Base-by-base conservation (phyloP, 2,113 vertebrate genomes). In the Meriones unguiculatus region DNA sequence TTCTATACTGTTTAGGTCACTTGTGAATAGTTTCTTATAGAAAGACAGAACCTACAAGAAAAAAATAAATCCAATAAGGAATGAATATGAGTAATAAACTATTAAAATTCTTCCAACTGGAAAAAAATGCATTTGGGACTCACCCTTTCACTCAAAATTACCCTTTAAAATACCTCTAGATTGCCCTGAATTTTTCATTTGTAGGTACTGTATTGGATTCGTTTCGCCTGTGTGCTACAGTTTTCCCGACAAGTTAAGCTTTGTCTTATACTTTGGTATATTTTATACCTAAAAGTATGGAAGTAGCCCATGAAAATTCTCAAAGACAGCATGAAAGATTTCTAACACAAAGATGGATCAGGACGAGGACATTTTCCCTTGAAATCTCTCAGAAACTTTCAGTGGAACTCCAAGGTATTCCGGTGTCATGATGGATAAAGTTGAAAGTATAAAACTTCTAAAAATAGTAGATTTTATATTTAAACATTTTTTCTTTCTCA, bases 71-170 rank as follows among this genome's bases (percentile, higher is more conserved):
- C 54, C 86, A 95, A 92, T 97, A 97, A 92, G 93, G 52, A 95
- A 88, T 94, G 96, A 95, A 95, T 96, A 81, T 95, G 89, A 92
- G 82, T 92, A 95, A 93, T 73, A 93, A 95, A 87, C 91, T 91
- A 96, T 93, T 97, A 95, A 97, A 97, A 94, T 97, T 97, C 89
- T 67, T 97, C 91, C 92, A 95, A 91, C 86, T 94, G 91, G 97
- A 78, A 98, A 97, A 96, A 89, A 82, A 5, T 38, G 77, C 95
- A 94, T 95, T 91, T 95, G 92, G 72, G 89, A 94, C 73, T 93
- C 87, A 91, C 90, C 80, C 54, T 89, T n/a, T 93, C 90, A 95
- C 94, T 95, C 81, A 97, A 95, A 97, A 97, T 97, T 92, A 93
- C 41, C 69, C 90, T 97, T 93, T 90, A 59, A 93, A 97, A 95